Conservation (phyloP, 2,888 invertebrate species). For the Unio delphinus region DNA sequence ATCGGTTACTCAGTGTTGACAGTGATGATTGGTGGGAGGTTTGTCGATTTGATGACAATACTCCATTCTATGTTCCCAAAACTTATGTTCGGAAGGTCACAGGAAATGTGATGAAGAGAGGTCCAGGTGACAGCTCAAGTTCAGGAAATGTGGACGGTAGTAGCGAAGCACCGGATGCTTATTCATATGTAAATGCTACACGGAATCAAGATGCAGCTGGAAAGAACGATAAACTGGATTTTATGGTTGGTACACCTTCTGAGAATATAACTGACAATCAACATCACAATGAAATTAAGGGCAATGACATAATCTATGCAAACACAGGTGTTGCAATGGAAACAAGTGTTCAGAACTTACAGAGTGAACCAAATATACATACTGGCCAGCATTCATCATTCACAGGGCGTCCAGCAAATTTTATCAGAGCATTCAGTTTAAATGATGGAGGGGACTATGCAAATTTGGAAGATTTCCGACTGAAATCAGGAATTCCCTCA, state of each 20-base stretch:
- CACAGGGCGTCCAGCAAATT: conserved; percentile 5
- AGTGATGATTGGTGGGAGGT: conserved; percentile 58
- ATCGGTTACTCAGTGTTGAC: conserved; percentile 33
- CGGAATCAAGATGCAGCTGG: too few relatives aligned
- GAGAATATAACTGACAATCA: too few relatives aligned
- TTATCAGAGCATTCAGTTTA: conserved; percentile 21
- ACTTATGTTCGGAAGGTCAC: conserved; percentile 46
- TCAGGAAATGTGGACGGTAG: conserved; percentile 12
- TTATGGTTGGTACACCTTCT: too few relatives aligned
- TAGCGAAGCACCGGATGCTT: conserved; percentile 1
- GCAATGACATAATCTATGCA: too few relatives aligned
- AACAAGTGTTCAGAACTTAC: too few relatives aligned
- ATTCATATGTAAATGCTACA: conserved; percentile 4
- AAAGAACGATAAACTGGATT: too few relatives aligned
- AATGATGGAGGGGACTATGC: conserved; percentile 49
- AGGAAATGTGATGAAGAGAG: conserved; percentile 3
- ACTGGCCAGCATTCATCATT: neutral
- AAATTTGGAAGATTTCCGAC: conserved; percentile 49
- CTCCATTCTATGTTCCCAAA: conserved; percentile 59
- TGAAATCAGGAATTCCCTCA: conserved; percentile 28
- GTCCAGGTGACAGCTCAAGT: conserved; percentile 11
- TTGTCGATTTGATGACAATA: conserved; percentile 33
- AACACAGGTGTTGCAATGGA: too few relatives aligned
- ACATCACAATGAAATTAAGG: too few relatives aligned
- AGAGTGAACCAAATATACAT: too few relatives aligned